phyloP scores from a whole-genome alignment of 2,797 vertebrate species.

The Rhinogobio ventralis region DNA sequence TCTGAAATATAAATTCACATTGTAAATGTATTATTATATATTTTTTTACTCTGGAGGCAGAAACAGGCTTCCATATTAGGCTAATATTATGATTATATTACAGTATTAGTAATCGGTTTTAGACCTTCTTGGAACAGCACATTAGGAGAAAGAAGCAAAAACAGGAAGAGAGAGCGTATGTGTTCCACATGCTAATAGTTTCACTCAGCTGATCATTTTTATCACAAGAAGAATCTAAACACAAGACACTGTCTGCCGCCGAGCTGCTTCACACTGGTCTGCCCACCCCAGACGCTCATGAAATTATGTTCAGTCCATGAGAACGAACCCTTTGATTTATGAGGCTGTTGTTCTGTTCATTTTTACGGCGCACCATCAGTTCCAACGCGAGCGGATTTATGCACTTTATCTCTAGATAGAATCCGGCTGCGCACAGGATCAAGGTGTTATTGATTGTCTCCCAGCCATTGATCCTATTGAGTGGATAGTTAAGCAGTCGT shows the following conservation, averaged over 20 bases:
- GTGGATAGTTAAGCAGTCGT: slow-evolving; percentile 73
- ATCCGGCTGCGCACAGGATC: slow-evolving; percentile 72
- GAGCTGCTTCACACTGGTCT: not conserved
- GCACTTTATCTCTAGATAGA: slow-evolving; percentile 64
- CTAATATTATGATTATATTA: not conserved
- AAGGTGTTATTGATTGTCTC: slow-evolving; percentile 75
- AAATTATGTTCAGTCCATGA: slow-evolving; percentile 5
- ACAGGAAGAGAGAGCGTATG: slow-evolving; percentile 6
- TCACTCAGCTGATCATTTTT: slow-evolving; percentile 10
- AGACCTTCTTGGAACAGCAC: not conserved
- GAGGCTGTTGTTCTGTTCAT: slow-evolving; percentile 55
- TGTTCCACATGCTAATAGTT: slow-evolving; percentile 9
- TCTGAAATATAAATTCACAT: not conserved
- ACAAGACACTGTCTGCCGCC: not conserved
- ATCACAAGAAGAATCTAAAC: slow-evolving; percentile 11
- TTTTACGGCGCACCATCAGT: slow-evolving; percentile 62
- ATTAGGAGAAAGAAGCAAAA: not conserved
- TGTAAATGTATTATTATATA: not conserved
- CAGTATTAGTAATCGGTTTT: not conserved
- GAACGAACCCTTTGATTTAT: slow-evolving; percentile 51
- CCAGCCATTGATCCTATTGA: slow-evolving; percentile 75
- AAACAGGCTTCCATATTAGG: not conserved
- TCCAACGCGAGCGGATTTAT: slow-evolving; percentile 61
- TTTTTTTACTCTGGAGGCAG: not conserved
- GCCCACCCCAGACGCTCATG: not conserved